phyloP scores from a whole-genome alignment of 2,113 vertebrate species.

The Prionailurus bengalensis region DNA sequence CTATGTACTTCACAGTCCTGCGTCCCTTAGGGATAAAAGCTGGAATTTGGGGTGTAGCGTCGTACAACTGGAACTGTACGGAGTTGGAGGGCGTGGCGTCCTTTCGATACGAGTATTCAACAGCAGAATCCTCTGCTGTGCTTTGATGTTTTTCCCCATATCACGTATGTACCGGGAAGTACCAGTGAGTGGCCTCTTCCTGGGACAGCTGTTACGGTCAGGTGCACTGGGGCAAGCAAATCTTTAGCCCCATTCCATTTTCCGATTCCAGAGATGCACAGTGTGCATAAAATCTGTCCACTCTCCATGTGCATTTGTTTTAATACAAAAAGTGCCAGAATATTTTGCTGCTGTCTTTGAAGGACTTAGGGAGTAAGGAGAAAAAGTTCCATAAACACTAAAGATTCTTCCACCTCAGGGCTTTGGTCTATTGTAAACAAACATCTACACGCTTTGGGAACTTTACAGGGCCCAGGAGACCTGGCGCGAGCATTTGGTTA shows the following conservation, averaged over 20 bases:
- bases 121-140: neutral
- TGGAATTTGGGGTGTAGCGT: neutral
- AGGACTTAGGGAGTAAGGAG: neutral
- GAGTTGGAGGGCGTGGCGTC: accelerated
- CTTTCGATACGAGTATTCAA: accelerated
- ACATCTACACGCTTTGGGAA: neutral
- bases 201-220: neutral
- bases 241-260: neutral
- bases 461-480: neutral
- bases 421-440: neutral
- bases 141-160: accelerated
- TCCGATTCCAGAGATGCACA: neutral
- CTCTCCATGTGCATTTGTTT: neutral
- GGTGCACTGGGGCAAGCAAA: accelerated
- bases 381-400: neutral
- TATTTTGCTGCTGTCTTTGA: neutral
- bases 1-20: accelerated
- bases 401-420: neutral
- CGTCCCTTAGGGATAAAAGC: accelerated
- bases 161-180: accelerated
- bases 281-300: too few relatives aligned
- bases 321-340: neutral
- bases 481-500: neutral
- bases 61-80: accelerated
- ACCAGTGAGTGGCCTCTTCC: too few relatives aligned